These are phyloP conservation scores for Anisognathus igniventris DNA, from an alignment of 2,797 vertebrate species.

Conservation along the genomic window DNA sequence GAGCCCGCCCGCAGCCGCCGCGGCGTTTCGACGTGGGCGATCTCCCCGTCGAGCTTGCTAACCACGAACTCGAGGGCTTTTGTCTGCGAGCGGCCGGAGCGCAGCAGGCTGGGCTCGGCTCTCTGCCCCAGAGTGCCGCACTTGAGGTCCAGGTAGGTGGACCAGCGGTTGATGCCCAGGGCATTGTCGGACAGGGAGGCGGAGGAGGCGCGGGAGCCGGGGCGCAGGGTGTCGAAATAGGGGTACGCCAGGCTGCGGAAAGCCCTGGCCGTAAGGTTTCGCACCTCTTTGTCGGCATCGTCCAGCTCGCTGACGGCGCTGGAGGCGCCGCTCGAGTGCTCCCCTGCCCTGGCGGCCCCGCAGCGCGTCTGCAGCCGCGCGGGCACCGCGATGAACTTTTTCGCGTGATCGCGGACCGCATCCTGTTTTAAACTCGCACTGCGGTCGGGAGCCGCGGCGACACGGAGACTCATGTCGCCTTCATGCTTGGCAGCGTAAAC, in stretches of 20 bases:
- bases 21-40: slow-evolving; percentile 71
- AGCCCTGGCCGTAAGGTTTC: slow-evolving; percentile 90
- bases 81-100: slow-evolving; percentile 75
- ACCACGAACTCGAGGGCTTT: slow-evolving; percentile 79
- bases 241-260: slow-evolving; percentile 95
- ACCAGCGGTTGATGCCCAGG: slow-evolving; percentile 88
- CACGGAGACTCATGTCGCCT: slow-evolving; percentile 83
- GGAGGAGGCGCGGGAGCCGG: slow-evolving; percentile 93
- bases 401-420: slow-evolving; percentile 70
- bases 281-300: slow-evolving; percentile 96
- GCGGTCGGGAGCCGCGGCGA: slow-evolving; percentile 80
- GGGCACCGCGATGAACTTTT: slow-evolving; percentile 79
- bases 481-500: slow-evolving; percentile 78
- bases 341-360: slow-evolving; percentile 82
- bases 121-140: slow-evolving; percentile 80
- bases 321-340: slow-evolving; percentile 92
- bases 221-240: slow-evolving; percentile 89
- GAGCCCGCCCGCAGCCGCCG: slow-evolving; percentile 70
- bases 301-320: slow-evolving; percentile 96
- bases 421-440: slow-evolving; percentile 75
- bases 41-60: slow-evolving; percentile 77
- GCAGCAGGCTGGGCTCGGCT: slow-evolving; percentile 77
- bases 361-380: slow-evolving; percentile 86
- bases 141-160: slow-evolving; percentile 89
- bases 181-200: slow-evolving; percentile 82